Conservation (phyloP, 1,140 invertebrate genomes). For the Chelonus insularis region DNA sequence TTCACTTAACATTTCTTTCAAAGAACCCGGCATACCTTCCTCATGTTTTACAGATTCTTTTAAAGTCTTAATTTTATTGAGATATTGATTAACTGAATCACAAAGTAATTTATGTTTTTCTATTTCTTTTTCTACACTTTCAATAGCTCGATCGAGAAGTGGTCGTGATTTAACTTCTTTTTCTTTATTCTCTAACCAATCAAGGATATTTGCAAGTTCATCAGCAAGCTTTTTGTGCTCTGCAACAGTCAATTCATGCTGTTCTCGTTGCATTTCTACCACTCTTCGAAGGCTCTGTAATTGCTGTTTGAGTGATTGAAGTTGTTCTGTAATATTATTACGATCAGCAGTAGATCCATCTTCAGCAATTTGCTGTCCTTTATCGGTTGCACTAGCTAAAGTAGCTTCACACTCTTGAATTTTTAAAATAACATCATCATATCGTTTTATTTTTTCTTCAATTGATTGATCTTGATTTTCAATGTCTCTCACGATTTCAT, state of each 20-base stretch:
- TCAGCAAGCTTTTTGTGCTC: slow-evolving; percentile 80
- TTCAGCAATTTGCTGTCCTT: slow-evolving; percentile 86
- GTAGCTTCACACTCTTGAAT: slow-evolving; percentile 89
- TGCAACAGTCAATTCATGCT: slow-evolving; percentile 84
- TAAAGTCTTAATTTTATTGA: slow-evolving; percentile 71
- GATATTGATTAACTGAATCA: slow-evolving; percentile 70
- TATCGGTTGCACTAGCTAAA: slow-evolving; percentile 82
- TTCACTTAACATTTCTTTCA: slow-evolving; percentile 83
- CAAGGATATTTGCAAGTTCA: slow-evolving; percentile 79
- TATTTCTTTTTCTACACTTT: slow-evolving; percentile 80
- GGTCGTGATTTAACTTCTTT: slow-evolving; percentile 79
- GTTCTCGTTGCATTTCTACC: slow-evolving; percentile 82
- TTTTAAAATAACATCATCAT: slow-evolving; percentile 81
- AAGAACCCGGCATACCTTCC: slow-evolving; percentile 74
- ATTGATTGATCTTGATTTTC: slow-evolving; percentile 78
- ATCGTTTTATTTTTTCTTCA: slow-evolving; percentile 86
- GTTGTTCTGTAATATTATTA: slow-evolving; percentile 83
- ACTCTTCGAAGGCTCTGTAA: slow-evolving; percentile 75
- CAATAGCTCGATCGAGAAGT: slow-evolving; percentile 74
- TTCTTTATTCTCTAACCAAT: slow-evolving; percentile 85
- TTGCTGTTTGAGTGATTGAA: slow-evolving; percentile 85
- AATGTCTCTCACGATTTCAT: slow-evolving; percentile 81
- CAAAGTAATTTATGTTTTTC: slow-evolving; percentile 75
- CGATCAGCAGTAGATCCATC: slow-evolving; percentile 85
- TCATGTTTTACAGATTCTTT: slow-evolving; percentile 72